phyloP scores from a whole-genome alignment of 2,113 vertebrate genomes.

The Rutilus rutilus region DNA sequence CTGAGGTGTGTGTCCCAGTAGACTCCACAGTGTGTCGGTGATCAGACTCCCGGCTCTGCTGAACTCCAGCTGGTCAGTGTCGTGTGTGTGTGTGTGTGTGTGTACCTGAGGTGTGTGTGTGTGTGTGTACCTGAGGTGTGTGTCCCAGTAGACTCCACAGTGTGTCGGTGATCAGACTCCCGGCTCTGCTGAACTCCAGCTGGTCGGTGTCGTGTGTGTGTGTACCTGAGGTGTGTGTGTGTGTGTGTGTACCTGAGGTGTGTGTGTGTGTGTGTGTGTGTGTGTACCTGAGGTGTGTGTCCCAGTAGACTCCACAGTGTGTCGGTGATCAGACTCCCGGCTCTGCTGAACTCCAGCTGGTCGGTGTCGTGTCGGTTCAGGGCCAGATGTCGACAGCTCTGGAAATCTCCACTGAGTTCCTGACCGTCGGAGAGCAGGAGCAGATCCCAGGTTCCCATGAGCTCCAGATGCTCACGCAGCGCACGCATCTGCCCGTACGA shows the following conservation, averaged over 20 bases:
- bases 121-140: too few species aligned
- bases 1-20: too few species aligned
- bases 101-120: too few species aligned
- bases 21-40: too few species aligned
- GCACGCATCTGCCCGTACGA: constrained; percentile 74
- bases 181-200: too few species aligned
- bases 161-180: too few species aligned
- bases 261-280: constrained; percentile 9
- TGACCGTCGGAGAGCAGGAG: constrained; percentile 66
- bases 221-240: not conserved
- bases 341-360: constrained; percentile 69
- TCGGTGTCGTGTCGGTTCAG: constrained; percentile 72
- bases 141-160: too few species aligned
- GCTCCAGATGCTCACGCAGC: constrained; percentile 62
- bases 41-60: too few species aligned
- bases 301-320: constrained; percentile 75
- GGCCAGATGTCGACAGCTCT: constrained; percentile 71
- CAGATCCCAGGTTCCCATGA: constrained; percentile 77
- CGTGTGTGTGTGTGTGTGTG: too few species aligned
- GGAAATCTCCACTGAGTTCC: constrained; percentile 75
- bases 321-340: constrained; percentile 60
- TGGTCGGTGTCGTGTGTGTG: too few species aligned
- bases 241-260: not conserved
- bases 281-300: constrained; percentile 70
- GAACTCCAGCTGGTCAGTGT: too few species aligned